Percentiles rank a stretch among this genome's conserved stretches.
phyloP scores from a whole-genome alignment of 1,140 invertebrate genomes.

The Cherax quadricarinatus region DNA sequence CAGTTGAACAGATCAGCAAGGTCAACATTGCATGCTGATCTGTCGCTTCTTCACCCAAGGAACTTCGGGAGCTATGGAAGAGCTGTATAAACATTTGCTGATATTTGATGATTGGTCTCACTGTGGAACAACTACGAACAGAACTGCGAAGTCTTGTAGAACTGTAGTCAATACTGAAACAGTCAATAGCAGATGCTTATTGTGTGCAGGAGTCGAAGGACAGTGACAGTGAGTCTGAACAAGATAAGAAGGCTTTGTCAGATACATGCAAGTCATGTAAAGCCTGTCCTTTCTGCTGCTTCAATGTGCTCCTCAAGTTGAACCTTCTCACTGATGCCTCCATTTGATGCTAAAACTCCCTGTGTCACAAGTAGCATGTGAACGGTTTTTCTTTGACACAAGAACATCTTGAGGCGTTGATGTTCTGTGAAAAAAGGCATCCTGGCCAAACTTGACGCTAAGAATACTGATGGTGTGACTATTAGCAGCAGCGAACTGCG shows the following conservation, averaged over 20 bases:
- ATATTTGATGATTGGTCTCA: not conserved
- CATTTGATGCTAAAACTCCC: not conserved
- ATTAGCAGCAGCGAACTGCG: conserved; percentile 8
- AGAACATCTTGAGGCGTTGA: not conserved
- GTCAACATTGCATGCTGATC: conserved; percentile 32
- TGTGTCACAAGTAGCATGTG: conserved; percentile 9
- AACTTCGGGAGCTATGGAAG: conserved; percentile 22
- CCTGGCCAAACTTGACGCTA: not conserved
- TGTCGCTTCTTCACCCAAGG: conserved; percentile 31
- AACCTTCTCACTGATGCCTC: conserved; percentile 15
- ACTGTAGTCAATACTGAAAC: conserved; percentile 9
- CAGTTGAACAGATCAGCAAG: conserved; percentile 24
- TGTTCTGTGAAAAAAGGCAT: conserved; percentile 11
- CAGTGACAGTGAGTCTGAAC: not conserved
- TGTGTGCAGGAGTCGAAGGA: not conserved
- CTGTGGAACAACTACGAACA: conserved; percentile 10
- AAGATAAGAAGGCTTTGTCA: not conserved
- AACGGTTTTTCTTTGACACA: conserved; percentile 14
- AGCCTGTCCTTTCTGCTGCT: conserved; percentile 13
- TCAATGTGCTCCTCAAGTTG: not conserved
- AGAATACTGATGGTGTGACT: not conserved
- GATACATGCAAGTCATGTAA: not conserved
- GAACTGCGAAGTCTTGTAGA: not conserved
- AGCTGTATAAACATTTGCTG: conserved; percentile 11
- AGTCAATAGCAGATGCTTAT: conserved; percentile 9